phyloP scores from a whole-genome alignment of 2,888 invertebrate genomes.

The Sclerodermus sp. region DNA sequence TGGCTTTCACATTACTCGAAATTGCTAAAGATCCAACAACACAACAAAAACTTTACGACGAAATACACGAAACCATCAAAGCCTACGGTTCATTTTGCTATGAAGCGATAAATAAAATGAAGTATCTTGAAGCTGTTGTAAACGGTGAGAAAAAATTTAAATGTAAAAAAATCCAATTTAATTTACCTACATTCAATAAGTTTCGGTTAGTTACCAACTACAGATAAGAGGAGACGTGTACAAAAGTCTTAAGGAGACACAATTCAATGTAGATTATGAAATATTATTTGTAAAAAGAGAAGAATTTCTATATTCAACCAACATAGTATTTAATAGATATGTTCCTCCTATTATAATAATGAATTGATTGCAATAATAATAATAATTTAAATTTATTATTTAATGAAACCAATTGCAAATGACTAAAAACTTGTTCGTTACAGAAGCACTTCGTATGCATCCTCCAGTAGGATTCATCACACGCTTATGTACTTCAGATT shows the following conservation, averaged over 20 bases:
- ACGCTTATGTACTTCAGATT: constrained; percentile 48
- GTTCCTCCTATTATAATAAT: too few relatives aligned
- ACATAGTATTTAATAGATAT: too few relatives aligned
- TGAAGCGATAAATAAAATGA: constrained; percentile 25
- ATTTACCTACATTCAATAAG: background rate
- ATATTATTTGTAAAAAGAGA: background rate
- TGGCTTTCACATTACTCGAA: constrained; percentile 37
- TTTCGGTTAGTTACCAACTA: too few relatives aligned
- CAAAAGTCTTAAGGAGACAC: too few relatives aligned
- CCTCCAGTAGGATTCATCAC: constrained; percentile 56
- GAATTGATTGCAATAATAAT: too few relatives aligned
- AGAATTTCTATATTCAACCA: too few relatives aligned
- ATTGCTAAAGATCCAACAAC: constrained; percentile 33
- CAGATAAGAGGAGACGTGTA: too few relatives aligned
- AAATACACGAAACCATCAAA: constrained; percentile 23
- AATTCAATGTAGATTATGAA: too few relatives aligned
- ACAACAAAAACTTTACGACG: constrained; percentile 31
- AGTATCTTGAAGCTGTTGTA: constrained; percentile 21
- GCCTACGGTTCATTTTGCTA: constrained; percentile 28
- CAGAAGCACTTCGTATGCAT: constrained; percentile 59
- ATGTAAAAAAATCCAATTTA: background rate
- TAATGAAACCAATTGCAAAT: too few relatives aligned
- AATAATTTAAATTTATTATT: too few relatives aligned
- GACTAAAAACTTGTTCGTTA: too few relatives aligned
- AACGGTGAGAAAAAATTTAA: constrained; percentile 12